These are phyloP conservation scores for Danaus plexippus DNA, from an alignment of 1,140 invertebrate species.

Conservation along the genomic window DNA sequence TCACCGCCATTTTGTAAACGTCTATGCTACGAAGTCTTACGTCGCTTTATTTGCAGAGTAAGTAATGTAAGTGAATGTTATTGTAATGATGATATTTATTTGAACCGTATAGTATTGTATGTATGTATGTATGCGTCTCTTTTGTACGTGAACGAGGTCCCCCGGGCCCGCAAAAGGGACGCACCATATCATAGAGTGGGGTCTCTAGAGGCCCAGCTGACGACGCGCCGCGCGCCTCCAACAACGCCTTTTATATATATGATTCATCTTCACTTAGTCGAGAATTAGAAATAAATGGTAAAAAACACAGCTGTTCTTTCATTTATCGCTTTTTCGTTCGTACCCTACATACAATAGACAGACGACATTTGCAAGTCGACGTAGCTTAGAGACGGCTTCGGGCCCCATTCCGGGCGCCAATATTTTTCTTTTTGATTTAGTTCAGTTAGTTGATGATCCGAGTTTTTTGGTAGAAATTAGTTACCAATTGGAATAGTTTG, in stretches of 20 bases:
- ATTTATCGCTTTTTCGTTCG: slow-evolving; percentile 60
- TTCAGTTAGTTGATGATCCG: neutral
- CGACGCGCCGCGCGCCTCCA: slow-evolving; percentile 58
- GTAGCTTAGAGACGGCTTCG: slow-evolving; percentile 43
- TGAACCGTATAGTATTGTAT: slow-evolving; percentile 27
- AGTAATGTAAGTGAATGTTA: slow-evolving; percentile 45
- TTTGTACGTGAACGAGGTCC: slow-evolving; percentile 5
- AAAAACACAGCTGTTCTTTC: slow-evolving; percentile 67
- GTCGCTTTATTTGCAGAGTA: slow-evolving; percentile 39
- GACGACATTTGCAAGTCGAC: slow-evolving; percentile 35
- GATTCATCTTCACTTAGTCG: slow-evolving; percentile 67
- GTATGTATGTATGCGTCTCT: slow-evolving; percentile 28
- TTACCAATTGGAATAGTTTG: slow-evolving; percentile 18
- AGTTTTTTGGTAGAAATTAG: slow-evolving; percentile 23
- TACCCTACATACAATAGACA: slow-evolving; percentile 43
- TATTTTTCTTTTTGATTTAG: slow-evolving; percentile 31
- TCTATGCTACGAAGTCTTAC: slow-evolving; percentile 33
- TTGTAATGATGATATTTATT: slow-evolving; percentile 33
- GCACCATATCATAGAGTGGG: slow-evolving; percentile 11
- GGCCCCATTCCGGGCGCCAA: slow-evolving; percentile 49
- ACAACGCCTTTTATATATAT: slow-evolving; percentile 48
- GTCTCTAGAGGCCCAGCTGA: slow-evolving; percentile 35
- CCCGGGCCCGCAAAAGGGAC: slow-evolving; percentile 5
- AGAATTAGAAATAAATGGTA: slow-evolving; percentile 67
- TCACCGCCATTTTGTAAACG: slow-evolving; percentile 1